Conservation (phyloP, 2,797 vertebrate species). For the Choloepus didactylus region DNA sequence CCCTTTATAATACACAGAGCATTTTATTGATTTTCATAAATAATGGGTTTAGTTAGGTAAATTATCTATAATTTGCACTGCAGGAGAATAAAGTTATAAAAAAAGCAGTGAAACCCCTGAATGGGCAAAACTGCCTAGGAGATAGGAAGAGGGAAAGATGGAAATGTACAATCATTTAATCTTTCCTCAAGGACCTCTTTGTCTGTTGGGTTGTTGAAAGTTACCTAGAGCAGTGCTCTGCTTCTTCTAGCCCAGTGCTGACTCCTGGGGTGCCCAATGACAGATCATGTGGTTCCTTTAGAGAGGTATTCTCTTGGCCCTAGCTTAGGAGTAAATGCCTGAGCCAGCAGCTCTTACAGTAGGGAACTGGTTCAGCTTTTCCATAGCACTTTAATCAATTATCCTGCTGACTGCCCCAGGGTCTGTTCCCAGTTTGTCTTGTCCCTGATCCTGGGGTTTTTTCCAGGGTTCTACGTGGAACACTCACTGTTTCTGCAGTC, state of each 20-base stretch:
- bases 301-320: background rate
- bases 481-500: background rate
- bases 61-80: background rate
- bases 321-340: background rate
- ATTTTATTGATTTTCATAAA: constrained; percentile 43
- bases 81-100: background rate
- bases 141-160: background rate
- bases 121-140: background rate
- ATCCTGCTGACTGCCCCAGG: background rate
- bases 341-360: background rate
- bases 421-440: background rate
- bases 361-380: background rate
- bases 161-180: background rate
- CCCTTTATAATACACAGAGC: background rate
- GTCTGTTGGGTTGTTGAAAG: background rate
- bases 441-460: background rate
- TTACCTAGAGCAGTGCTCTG: background rate
- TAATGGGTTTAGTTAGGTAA: background rate
- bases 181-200: background rate
- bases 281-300: background rate
- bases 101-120: background rate
- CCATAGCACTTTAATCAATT: constrained; percentile 2
- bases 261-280: background rate
- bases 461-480: background rate
- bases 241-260: background rate